Conservation (phyloP, 2,888 invertebrate genomes). For the Anticlea derivata region DNA sequence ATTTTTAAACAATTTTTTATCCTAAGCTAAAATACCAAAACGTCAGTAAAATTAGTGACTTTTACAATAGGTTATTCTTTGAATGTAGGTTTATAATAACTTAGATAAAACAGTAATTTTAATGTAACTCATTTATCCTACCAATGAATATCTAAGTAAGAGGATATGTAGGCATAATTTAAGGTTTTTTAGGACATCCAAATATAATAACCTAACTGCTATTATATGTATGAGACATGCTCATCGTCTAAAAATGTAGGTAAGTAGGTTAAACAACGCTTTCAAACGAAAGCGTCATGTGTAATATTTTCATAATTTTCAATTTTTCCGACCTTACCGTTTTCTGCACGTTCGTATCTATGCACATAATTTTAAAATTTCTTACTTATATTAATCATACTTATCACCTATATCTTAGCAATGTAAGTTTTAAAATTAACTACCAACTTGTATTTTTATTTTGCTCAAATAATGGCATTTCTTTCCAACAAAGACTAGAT, state of each 20-base stretch:
- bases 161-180: constrained; percentile 4
- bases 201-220: neutral
- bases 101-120: neutral
- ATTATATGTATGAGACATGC: neutral
- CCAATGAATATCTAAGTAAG: constrained; percentile 18
- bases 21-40: constrained; percentile 75
- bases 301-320: neutral
- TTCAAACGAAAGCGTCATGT: too few relatives aligned
- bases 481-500: constrained; percentile 65
- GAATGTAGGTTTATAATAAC: constrained; percentile 8
- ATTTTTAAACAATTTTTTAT: constrained; percentile 61
- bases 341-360: constrained; percentile 19
- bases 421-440: constrained; percentile 7
- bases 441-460: constrained; percentile 54
- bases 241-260: constrained; percentile 1
- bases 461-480: constrained; percentile 83
- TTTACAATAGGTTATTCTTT: constrained; percentile 35
- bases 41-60: constrained; percentile 48
- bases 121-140: constrained; percentile 12
- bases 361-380: constrained; percentile 19
- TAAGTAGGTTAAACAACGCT: too few relatives aligned
- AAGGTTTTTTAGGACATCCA: neutral
- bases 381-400: neutral
- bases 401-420: constrained; percentile 10
- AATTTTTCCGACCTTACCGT: constrained; percentile 10